phyloP scores from a whole-genome alignment of 2,888 invertebrate genomes.

The Agrilus mali region DNA sequence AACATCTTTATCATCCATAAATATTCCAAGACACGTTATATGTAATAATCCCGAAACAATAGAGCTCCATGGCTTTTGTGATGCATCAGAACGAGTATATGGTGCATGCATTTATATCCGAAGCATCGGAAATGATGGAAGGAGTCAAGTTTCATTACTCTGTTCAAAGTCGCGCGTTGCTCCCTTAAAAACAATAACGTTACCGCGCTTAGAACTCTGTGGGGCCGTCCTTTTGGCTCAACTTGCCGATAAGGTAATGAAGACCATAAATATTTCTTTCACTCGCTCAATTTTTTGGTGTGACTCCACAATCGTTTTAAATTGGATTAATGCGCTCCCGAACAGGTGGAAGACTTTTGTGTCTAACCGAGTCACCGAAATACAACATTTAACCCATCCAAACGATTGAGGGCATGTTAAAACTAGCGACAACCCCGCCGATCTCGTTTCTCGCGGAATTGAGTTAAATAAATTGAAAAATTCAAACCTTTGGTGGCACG shows the following conservation, averaged over 20 bases:
- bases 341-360: slow-evolving; percentile 15
- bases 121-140: background rate
- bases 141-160: background rate
- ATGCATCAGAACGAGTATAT: slow-evolving; percentile 16
- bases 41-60: slow-evolving; percentile 1
- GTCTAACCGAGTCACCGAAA: slow-evolving; percentile 12
- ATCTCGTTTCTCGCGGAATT: slow-evolving; percentile 8
- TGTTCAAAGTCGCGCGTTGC: slow-evolving; percentile 9
- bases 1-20: too few species aligned
- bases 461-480: slow-evolving; percentile 1
- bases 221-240: slow-evolving; percentile 16
- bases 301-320: slow-evolving; percentile 19
- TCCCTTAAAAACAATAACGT: slow-evolving; percentile 10
- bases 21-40: too few species aligned
- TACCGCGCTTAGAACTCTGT: slow-evolving; percentile 19
- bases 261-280: slow-evolving; percentile 1
- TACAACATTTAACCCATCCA: slow-evolving; percentile 4
- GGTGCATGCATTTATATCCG: slow-evolving; percentile 16
- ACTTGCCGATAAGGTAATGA: slow-evolving; percentile 8
- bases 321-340: slow-evolving; percentile 15
- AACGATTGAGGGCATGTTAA: slow-evolving; percentile 7
- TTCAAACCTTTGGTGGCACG: slow-evolving; percentile 5
- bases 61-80: slow-evolving; percentile 17
- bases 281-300: slow-evolving; percentile 11
- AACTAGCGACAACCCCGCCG: slow-evolving; percentile 9